These are phyloP conservation scores for Brachionus sp. DNA, from an alignment of 1,140 invertebrate genomes.

Conservation along the genomic window DNA sequence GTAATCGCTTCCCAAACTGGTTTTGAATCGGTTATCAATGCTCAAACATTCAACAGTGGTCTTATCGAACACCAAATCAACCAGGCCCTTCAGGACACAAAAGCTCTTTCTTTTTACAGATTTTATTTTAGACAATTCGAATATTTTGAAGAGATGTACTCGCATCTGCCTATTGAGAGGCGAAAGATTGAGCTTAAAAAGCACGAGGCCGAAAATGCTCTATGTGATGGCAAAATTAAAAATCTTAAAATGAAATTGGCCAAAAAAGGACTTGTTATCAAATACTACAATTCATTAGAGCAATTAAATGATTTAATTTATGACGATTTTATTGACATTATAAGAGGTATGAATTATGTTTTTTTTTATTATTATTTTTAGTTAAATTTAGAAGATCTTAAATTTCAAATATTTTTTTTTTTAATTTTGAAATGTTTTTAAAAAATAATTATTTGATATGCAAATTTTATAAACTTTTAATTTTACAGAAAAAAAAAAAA, in stretches of 20 bases:
- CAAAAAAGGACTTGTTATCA: slow-evolving; percentile 55
- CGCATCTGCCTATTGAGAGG: slow-evolving; percentile 48
- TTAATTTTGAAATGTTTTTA: neutral
- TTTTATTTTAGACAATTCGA: slow-evolving; percentile 57
- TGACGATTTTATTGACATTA: slow-evolving; percentile 54
- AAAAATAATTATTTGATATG: too few relatives aligned
- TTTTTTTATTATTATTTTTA: neutral
- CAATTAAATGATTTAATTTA: slow-evolving; percentile 53
- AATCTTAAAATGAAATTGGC: slow-evolving; percentile 55
- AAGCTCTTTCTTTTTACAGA: slow-evolving; percentile 48
- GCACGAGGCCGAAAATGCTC: slow-evolving; percentile 47
- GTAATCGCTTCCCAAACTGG: slow-evolving; percentile 52
- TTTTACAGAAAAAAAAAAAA: too few relatives aligned
- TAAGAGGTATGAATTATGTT: slow-evolving; percentile 46
- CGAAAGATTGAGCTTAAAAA: slow-evolving; percentile 21
- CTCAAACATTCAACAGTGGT: slow-evolving; percentile 52
- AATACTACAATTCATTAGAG: slow-evolving; percentile 53
- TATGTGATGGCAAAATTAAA: slow-evolving; percentile 52
- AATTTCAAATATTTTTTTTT: neutral
- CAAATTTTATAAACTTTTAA: too few relatives aligned
- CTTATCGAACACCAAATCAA: slow-evolving; percentile 56
- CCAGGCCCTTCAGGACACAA: slow-evolving; percentile 51
- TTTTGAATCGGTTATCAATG: slow-evolving; percentile 53
- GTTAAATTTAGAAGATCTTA: neutral
- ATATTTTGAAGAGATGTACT: slow-evolving; percentile 52